phyloP scores from a whole-genome alignment of 2,888 invertebrate genomes.

The Eupithecia subfuscata region DNA sequence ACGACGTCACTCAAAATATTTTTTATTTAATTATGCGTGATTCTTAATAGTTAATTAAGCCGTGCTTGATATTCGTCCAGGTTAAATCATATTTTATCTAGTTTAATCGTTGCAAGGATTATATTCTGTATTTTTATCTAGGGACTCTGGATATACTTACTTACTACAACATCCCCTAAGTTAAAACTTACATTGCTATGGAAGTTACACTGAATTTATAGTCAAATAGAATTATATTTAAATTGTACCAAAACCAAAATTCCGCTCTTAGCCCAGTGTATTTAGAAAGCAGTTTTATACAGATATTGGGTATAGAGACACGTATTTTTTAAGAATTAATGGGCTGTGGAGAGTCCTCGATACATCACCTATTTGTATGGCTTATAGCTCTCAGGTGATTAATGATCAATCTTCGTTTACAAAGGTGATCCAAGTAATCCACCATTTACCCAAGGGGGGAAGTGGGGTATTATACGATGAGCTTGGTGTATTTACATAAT shows the following conservation, averaged over 20 bases:
- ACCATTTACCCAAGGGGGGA: background rate
- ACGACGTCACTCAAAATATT: slow-evolving; percentile 12
- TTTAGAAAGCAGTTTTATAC: background rate
- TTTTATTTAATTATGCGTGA: slow-evolving; percentile 22
- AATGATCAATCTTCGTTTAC: slow-evolving; percentile 16
- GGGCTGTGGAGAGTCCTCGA: slow-evolving; percentile 2
- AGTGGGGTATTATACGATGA: background rate
- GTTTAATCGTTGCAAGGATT: background rate
- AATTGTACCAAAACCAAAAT: background rate
- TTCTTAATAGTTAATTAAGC: background rate
- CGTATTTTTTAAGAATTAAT: slow-evolving; percentile 7
- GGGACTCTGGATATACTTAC: background rate
- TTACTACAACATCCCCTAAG: background rate
- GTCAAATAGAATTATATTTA: background rate
- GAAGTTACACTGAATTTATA: background rate
- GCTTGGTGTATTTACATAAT: background rate
- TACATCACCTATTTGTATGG: slow-evolving; percentile 13
- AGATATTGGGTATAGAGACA: background rate
- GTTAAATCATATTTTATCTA: background rate
- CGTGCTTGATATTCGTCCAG: background rate
- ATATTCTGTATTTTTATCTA: background rate
- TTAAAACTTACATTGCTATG: background rate
- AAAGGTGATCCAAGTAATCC: slow-evolving; percentile 7
- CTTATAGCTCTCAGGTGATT: slow-evolving; percentile 10
- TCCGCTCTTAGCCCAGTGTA: background rate